Conservation (phyloP, 2,797 vertebrate species). For the Thaleichthys pacificus region DNA sequence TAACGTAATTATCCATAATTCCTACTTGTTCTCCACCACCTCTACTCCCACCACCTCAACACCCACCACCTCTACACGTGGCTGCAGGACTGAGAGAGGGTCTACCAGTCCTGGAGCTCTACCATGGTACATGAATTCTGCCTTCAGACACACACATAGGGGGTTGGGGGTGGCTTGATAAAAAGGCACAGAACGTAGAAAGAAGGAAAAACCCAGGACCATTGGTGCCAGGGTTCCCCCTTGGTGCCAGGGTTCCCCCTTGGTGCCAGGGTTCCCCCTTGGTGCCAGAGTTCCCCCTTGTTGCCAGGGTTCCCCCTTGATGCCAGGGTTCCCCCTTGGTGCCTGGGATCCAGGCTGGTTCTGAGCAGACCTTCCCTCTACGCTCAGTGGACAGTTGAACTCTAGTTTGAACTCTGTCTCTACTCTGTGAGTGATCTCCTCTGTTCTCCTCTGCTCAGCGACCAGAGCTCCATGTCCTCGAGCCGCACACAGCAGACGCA, state of each 20-base stretch:
- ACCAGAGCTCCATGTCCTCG: conserved; percentile 90
- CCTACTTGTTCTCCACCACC: conserved; percentile 16
- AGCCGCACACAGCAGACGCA: conserved; percentile 97
- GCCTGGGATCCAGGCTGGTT: too few species aligned
- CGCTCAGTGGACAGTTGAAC: neutral
- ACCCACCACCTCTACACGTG: conserved; percentile 12
- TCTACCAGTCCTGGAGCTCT: conserved; percentile 26
- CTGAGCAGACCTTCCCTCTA: neutral
- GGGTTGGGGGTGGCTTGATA: conserved; percentile 8
- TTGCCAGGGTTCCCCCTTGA: too few species aligned
- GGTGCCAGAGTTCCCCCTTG: too few species aligned
- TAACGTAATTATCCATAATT: conserved; percentile 10
- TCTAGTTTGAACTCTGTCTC: neutral
- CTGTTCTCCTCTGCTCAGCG: conserved; percentile 67
- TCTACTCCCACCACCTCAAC: conserved; percentile 18
- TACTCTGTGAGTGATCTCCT: neutral
- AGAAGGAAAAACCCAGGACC: neutral
- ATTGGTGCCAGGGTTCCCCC: too few species aligned
- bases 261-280: too few species aligned
- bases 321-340: too few species aligned
- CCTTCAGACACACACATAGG: conserved; percentile 18
- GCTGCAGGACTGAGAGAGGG: conserved; percentile 23
- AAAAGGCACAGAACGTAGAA: conserved; percentile 1
- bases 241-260: too few species aligned
- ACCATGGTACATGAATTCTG: conserved; percentile 22